These are phyloP conservation scores for Lasioglossum villosulum DNA, from an alignment of 2,888 invertebrate species.

Conservation along the genomic window DNA sequence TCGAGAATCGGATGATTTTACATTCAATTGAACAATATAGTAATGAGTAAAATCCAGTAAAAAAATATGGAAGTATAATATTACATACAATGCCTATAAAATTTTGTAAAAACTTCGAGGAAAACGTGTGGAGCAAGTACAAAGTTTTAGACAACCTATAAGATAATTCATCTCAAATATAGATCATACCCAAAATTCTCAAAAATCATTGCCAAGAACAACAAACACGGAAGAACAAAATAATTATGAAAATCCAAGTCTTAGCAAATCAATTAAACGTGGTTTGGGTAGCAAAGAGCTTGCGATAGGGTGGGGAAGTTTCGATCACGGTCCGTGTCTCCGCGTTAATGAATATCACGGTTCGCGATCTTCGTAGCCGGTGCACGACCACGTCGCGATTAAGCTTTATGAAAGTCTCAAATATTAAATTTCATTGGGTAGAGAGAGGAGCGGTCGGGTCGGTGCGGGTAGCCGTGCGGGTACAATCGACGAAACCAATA, in stretches of 20 bases:
- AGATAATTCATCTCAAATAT: neutral
- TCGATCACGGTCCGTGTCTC: conserved; percentile 1
- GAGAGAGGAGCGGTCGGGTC: neutral
- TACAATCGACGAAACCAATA: conserved; percentile 57
- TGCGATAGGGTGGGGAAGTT: neutral
- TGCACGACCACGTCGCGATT: conserved; percentile 20
- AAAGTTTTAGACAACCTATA: neutral
- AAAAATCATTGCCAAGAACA: neutral
- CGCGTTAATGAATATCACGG: conserved; percentile 47
- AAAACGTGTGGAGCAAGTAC: neutral
- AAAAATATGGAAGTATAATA: neutral
- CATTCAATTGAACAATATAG: neutral
- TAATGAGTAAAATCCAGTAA: too few species aligned
- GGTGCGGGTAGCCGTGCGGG: conserved; percentile 19
- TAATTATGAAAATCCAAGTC: neutral
- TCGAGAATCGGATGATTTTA: neutral
- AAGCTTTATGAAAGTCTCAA: conserved; percentile 58
- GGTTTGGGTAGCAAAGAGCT: neutral
- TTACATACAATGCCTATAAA: neutral
- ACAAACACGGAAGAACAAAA: neutral
- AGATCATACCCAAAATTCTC: neutral
- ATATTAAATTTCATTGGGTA: conserved; percentile 58
- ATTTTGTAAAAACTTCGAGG: neutral
- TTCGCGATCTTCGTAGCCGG: conserved; percentile 18
- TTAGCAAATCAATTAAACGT: neutral